Evolutionary conservation across 2,797 vertebrate species (phyloP).

Genomic region (Enteromius unitaeniatus): DNA sequence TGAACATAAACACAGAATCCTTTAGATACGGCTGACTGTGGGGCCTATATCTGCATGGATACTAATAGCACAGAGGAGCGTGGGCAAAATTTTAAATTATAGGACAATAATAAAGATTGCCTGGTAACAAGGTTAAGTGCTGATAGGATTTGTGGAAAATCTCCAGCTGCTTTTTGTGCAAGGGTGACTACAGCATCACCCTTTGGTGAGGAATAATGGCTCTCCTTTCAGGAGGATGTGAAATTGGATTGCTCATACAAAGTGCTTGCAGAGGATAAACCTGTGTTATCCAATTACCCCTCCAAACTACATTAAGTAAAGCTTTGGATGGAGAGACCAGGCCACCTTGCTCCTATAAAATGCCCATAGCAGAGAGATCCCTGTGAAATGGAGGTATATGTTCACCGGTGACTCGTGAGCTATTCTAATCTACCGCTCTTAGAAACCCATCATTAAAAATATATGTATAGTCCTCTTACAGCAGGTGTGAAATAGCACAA

Average conservation of each 20-base stretch:
- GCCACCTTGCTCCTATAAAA: slow-evolving; percentile 70
- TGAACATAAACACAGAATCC: slow-evolving; percentile 15
- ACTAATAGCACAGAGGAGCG: slow-evolving; percentile 76
- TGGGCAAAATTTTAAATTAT: slow-evolving; percentile 81
- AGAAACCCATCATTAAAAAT: slow-evolving; percentile 37
- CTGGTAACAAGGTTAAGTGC: slow-evolving; percentile 82
- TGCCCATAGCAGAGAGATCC: slow-evolving; percentile 48
- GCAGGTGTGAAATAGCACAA: slow-evolving; percentile 13
- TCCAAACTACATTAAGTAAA: slow-evolving; percentile 81
- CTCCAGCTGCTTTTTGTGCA: slow-evolving; percentile 78
- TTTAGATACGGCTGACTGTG: slow-evolving; percentile 58
- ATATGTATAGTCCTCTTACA: slow-evolving; percentile 18
- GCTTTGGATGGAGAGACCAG: slow-evolving; percentile 74
- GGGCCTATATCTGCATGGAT: slow-evolving; percentile 71
- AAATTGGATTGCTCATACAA: slow-evolving; percentile 88
- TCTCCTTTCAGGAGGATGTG: slow-evolving; percentile 84
- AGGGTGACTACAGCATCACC: slow-evolving; percentile 81
- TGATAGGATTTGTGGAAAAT: slow-evolving; percentile 82
- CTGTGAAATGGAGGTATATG: slow-evolving; percentile 42
- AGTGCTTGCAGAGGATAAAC: slow-evolving; percentile 86
- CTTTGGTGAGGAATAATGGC: slow-evolving; percentile 84
- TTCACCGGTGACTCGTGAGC: slow-evolving; percentile 37
- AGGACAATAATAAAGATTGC: slow-evolving; percentile 86
- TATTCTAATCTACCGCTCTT: slow-evolving; percentile 27
- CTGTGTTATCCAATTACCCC: slow-evolving; percentile 87